Conservation (phyloP, 2,888 invertebrate species). For the Pinctada fucata region DNA sequence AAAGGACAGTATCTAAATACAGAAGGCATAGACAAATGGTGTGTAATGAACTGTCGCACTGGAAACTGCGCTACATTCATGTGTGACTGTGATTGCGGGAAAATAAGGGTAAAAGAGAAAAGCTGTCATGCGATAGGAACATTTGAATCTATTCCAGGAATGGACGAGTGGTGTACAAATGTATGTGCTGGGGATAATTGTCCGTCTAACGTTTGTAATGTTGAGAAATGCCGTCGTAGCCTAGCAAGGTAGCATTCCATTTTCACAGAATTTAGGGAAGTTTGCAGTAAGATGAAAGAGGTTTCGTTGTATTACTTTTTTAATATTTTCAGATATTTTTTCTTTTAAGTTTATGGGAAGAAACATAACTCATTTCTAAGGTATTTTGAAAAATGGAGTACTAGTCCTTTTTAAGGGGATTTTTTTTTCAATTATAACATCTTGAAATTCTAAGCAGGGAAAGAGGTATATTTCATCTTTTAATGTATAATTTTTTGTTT, state of each 20-base stretch:
- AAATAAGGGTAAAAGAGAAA: conserved; percentile 19
- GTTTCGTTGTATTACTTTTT: too few species aligned
- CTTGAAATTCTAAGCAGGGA: too few species aligned
- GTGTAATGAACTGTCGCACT: conserved; percentile 51
- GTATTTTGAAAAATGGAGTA: too few species aligned
- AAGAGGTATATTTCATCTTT: too few species aligned
- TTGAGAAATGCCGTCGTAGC: conserved; percentile 45
- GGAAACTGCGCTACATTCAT: conserved; percentile 52
- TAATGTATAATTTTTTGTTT: too few species aligned
- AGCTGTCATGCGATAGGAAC: conserved; percentile 60
- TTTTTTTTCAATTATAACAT: too few species aligned
- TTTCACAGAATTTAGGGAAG: too few species aligned
- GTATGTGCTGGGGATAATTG: conserved; percentile 67
- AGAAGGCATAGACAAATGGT: conserved; percentile 55
- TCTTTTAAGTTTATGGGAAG: too few species aligned
- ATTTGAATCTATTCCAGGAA: conserved; percentile 57
- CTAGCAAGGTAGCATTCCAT: neutral
- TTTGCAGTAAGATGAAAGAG: too few species aligned
- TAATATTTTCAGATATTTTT: too few species aligned
- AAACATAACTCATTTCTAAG: too few species aligned
- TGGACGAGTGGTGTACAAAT: conserved; percentile 69
- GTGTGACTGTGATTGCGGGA: conserved; percentile 56
- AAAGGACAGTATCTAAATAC: conserved; percentile 53
- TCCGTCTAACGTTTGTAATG: conserved; percentile 56
- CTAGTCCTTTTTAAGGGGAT: too few species aligned